Evolutionary conservation across 1,140 invertebrate genomes (phyloP).

Genomic region (Pseudomyrmex pallidus): DNA sequence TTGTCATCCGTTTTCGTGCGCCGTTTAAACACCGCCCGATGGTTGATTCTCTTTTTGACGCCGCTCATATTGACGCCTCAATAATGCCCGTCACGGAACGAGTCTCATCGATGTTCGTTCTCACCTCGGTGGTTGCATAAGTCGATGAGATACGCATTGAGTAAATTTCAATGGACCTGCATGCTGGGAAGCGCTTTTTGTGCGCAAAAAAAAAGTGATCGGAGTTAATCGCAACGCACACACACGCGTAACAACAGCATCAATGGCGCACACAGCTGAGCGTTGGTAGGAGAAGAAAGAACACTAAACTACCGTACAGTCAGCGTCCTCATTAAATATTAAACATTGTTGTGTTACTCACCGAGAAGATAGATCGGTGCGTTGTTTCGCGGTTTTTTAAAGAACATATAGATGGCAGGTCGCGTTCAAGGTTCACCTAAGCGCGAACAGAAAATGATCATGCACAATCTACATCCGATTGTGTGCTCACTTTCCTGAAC

Average conservation of each 20-base stretch:
- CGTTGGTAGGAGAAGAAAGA: not conserved
- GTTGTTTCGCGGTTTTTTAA: not conserved
- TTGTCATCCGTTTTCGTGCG: slow-evolving; percentile 89
- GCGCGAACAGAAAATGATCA: slow-evolving; percentile 20
- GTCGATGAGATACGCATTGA: not conserved
- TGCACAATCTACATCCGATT: slow-evolving; percentile 23
- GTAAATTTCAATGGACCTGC: not conserved
- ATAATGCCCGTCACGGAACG: too few species aligned
- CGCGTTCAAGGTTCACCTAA: too few species aligned
- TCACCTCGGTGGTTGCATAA: not conserved
- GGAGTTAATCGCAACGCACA: not conserved
- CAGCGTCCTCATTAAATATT: too few species aligned
- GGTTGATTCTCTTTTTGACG: slow-evolving; percentile 83
- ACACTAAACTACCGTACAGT: too few species aligned
- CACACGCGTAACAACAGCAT: too few species aligned
- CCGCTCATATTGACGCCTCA: slow-evolving; percentile 56
- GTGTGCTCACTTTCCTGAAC: slow-evolving; percentile 58
- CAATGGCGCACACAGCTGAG: too few species aligned
- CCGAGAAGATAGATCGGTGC: not conserved
- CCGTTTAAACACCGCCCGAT: slow-evolving; percentile 88
- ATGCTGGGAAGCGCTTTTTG: not conserved
- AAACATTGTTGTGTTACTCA: not conserved
- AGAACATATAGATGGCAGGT: too few species aligned
- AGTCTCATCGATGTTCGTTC: not conserved
- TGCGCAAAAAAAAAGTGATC: not conserved